Base-by-base conservation (phyloP, 2,888 invertebrate species). In the Candidula unifasciata region DNA sequence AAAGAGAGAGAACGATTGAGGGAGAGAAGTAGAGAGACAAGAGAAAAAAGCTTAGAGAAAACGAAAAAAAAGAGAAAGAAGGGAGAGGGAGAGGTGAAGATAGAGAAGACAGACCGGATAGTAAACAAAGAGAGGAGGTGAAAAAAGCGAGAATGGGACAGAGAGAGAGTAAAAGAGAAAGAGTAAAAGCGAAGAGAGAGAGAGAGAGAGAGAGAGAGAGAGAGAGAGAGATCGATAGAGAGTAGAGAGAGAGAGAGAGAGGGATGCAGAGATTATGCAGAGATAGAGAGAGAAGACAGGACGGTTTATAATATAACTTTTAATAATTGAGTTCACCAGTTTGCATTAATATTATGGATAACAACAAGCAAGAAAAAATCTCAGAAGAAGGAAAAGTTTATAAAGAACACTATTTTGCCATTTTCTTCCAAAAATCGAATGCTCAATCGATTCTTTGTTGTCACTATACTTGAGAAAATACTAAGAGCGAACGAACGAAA, bases 51-150 rank as follows among this genome's bases (percentile, higher is more conserved):
- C n/a, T n/a, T n/a, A n/a, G n/a, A n/a, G 3, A n/a, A 21, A 60
- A 0, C 10, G 60, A 60, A 21, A 21, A 60, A n/a, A 60, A 21
- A 60, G 60, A 60, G 60, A 60, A 18, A 60, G 16, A 16, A n/a
- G 60, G 18, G 60, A 60, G 60, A 60, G 60, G 18, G 60, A 60
- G 60, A 3, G 60, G 21, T 13, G 21, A 21, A 60, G 3, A n/a
- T 13, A 60, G 3, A 60, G 60, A 60, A 60, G 60, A 60, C 1
- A 24, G 60, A 60, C 24, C 3, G 60, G 6, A 71, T 89, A 89
- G 81, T 73, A 35, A 18, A 60, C 24, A 60, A 5, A 16, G 60
- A 60, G 5, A 5, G 8, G 24, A 21, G 21, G n/a, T 18, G 60
- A 13, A 60, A 16, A n/a, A 60, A n/a, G n/a, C n/a, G 60, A 60